Base-by-base conservation (phyloP, 2,113 vertebrate species). In the Brachyhypopomus gauderio region DNA sequence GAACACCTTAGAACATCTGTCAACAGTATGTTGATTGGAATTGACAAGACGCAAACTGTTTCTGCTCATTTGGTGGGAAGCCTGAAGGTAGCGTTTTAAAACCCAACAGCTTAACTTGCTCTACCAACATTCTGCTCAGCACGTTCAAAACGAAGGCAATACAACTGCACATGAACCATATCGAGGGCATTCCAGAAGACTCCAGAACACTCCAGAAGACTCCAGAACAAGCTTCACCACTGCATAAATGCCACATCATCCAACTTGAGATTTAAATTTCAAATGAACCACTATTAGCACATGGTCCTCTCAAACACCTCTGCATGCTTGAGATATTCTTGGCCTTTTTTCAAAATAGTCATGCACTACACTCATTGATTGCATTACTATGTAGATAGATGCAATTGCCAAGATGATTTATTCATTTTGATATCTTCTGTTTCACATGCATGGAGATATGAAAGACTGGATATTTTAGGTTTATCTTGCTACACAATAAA, bases 381-480 rank as follows among this genome's bases (percentile, higher is more conserved):
- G 74, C 83, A 88, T 89, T 85, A 77, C 73, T 86, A 86, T 87
- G 84, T 80, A 87, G 82, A 85, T 82, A 59, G 77, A 82, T 80
- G 82, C 73, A 76, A 63, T 56, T 79, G 58, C 52, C 20, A 48
- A 58, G 75, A 63, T 85, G 76, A 85, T 83, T 84, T 85, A 82
- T 85, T 75, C 76, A 81, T 77, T 75, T 64, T 59, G 58, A 27
- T 70, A 45, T 78, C 81, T 66, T 80, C 81, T 72, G 58, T 76
- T 86, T 79, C 52, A 73, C 60, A 45, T 66, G 64, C 69, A 77
- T 59, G 30, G 22, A 34, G n/a, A 20, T 45, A 55, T 52, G 2
- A 38, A 30, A 56, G 30, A 16, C 69, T 58, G 58, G 66, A 20
- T 52, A 14, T 45, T n/a, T 75, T 34, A n/a, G 76, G 20, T 19